phyloP scores from a whole-genome alignment of 1,140 invertebrate genomes.

The Drosophila littoralis region DNA sequence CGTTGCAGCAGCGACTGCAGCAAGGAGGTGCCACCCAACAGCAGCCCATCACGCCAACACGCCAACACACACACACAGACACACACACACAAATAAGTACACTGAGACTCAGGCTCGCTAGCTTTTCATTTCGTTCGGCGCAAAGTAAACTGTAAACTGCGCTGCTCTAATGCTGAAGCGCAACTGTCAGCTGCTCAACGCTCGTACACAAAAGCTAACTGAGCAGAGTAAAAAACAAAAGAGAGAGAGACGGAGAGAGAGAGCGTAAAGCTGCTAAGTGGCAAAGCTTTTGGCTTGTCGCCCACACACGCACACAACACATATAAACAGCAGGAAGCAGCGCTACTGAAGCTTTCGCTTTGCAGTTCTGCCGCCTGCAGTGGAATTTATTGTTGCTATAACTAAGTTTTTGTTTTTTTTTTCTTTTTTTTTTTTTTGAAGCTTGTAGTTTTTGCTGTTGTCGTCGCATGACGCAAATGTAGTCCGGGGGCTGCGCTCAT shows the following conservation, averaged over 20 bases:
- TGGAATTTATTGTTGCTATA: constrained; percentile 33
- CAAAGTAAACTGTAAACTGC: constrained; percentile 72
- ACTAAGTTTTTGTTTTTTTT: constrained; percentile 14
- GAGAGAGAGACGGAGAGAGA: constrained; percentile 6
- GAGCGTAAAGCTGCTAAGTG: not conserved
- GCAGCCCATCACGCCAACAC: constrained; percentile 19
- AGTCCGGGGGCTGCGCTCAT: constrained; percentile 27
- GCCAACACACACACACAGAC: constrained; percentile 16
- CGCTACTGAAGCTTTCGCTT: constrained; percentile 50
- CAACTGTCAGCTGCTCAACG: constrained; percentile 77
- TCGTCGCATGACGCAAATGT: constrained; percentile 70
- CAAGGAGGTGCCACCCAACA: constrained; percentile 41
- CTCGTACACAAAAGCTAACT: constrained; percentile 51
- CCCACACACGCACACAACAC: constrained; percentile 27
- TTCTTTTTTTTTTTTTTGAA: constrained; percentile 23
- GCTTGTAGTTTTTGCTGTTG: constrained; percentile 31
- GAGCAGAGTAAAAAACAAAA: constrained; percentile 5
- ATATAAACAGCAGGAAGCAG: constrained; percentile 41
- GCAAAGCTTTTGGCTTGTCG: constrained; percentile 41
- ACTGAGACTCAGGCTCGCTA: constrained; percentile 11
- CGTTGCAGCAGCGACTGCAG: constrained; percentile 56
- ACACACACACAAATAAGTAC: constrained; percentile 12
- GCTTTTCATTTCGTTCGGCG: constrained; percentile 73
- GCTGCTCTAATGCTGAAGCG: constrained; percentile 77
- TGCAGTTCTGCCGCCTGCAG: constrained; percentile 47